phyloP scores from a whole-genome alignment of 2,113 vertebrate genomes.

The Cnemophilus loriae region DNA sequence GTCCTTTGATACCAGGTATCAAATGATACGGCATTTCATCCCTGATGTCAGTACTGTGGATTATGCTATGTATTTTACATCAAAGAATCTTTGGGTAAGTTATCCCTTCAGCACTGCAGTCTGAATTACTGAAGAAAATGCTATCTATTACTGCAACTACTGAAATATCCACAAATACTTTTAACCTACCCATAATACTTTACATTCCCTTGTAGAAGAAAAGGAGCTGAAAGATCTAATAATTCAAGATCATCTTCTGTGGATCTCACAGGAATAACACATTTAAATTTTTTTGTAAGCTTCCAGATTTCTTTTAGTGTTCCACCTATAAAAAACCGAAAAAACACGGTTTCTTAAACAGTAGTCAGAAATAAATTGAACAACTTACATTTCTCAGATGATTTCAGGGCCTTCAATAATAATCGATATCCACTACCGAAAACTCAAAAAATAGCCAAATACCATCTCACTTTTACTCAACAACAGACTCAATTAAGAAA shows the following conservation, averaged over 20 bases:
- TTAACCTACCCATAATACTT: conserved; percentile 84
- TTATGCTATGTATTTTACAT: background rate
- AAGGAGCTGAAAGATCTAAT: conserved; percentile 83
- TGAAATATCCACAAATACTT: background rate
- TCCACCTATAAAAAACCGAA: conserved; percentile 73
- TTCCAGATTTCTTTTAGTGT: conserved; percentile 75
- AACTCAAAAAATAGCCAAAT: background rate
- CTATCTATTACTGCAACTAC: background rate
- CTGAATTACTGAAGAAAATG: background rate
- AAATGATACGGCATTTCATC: background rate
- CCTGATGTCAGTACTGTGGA: background rate
- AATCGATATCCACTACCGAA: background rate
- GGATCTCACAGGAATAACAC: conserved; percentile 83
- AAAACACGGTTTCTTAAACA: background rate
- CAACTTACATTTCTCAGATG: background rate
- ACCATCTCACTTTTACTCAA: background rate
- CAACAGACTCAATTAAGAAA: background rate
- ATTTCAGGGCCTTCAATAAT: background rate
- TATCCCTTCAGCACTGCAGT: background rate
- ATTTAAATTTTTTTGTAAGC: conserved; percentile 74
- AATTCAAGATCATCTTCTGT: conserved; percentile 70
- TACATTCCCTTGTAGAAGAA: conserved; percentile 80
- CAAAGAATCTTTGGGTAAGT: background rate
- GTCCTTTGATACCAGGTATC: background rate
- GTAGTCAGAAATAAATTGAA: background rate